Evolutionary conservation across 2,797 vertebrate genomes (phyloP).

Genomic region (Acipenser transmontanus): DNA sequence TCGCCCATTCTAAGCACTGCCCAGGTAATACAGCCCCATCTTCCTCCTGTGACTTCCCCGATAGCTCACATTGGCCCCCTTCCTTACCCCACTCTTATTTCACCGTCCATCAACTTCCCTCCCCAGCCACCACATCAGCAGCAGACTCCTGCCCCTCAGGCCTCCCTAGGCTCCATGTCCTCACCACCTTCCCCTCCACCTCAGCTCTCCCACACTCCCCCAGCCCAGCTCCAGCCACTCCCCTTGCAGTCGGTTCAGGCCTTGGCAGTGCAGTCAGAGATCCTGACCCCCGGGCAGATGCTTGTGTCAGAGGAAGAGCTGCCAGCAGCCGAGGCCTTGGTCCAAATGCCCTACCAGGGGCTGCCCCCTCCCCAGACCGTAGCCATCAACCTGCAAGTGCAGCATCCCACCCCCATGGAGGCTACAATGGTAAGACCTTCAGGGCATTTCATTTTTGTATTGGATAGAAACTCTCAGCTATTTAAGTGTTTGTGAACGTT

Average conservation of each 20-base stretch:
- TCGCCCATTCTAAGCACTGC: slow-evolving; percentile 33
- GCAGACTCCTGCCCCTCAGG: slow-evolving; percentile 38
- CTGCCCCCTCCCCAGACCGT: slow-evolving; percentile 83
- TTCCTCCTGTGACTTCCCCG: slow-evolving; percentile 52
- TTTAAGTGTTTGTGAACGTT: slow-evolving; percentile 6
- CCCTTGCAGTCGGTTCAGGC: slow-evolving; percentile 70
- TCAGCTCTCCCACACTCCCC: slow-evolving; percentile 56
- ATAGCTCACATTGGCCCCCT: slow-evolving; percentile 41
- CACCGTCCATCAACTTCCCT: slow-evolving; percentile 39
- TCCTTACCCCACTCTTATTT: slow-evolving; percentile 49
- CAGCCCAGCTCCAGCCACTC: slow-evolving; percentile 56
- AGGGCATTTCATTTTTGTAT: neutral
- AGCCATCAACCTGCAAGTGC: slow-evolving; percentile 84
- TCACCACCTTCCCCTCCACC: slow-evolving; percentile 57
- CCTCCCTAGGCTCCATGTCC: slow-evolving; percentile 54
- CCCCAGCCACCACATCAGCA: slow-evolving; percentile 45
- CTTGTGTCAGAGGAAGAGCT: slow-evolving; percentile 76
- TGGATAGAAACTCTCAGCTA: neutral
- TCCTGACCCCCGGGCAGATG: slow-evolving; percentile 73
- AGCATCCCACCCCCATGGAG: slow-evolving; percentile 59
- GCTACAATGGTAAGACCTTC: slow-evolving; percentile 58
- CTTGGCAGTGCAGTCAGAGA: slow-evolving; percentile 75
- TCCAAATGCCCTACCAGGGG: slow-evolving; percentile 80
- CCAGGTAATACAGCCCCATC: slow-evolving; percentile 35
- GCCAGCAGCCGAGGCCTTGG: slow-evolving; percentile 74